Base-by-base conservation (phyloP, 2,888 invertebrate species). In the Therioaphis trifolii region DNA sequence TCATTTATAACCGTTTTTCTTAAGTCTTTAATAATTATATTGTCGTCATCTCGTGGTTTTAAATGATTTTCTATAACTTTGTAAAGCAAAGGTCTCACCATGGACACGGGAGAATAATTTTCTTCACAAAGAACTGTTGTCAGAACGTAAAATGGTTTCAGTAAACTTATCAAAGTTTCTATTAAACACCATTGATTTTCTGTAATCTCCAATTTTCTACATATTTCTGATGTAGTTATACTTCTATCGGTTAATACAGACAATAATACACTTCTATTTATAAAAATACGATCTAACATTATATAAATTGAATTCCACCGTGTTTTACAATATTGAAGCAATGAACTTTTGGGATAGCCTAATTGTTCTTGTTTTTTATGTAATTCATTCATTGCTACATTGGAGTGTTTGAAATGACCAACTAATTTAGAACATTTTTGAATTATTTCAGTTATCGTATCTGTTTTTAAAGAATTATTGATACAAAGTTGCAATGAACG, bases 71-170 rank as follows among this genome's bases (percentile, higher is more conserved):
- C 69, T 0, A 69, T 15, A 46, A 69, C 24, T 69, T 43, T 12
- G 12, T 12, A n/a, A 27, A 61, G 24, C n/a, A 61, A 24, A 24
- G 63, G 29, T 63, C 63, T 63, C 5, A 63, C 63, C 63, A 63
- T 63, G 4, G 63, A 63, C 27, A 24, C 63, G 14, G 66, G 35
- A 18, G 66, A 66, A 66, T 66, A 35, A 27, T 66, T 66, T 66
- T 66, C 66, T 35, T 27, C 11, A 66, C 35, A 66, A 66, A 66
- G 15, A 27, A 66, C 3, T 27, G 15, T 35, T 35, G 35, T 66
- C 15, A 66, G 27, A 40, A 66, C 12, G 27, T 66, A 66, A 35
- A 66, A 27, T 66, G 63, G 63, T 35, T 66, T 66, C 24, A 66
- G 63, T 5, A 66, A 27, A 66, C 35, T n/a, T 29, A 35, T 27